Conservation (phyloP, 2,797 vertebrate genomes). For the Benthosema pterotum region DNA sequence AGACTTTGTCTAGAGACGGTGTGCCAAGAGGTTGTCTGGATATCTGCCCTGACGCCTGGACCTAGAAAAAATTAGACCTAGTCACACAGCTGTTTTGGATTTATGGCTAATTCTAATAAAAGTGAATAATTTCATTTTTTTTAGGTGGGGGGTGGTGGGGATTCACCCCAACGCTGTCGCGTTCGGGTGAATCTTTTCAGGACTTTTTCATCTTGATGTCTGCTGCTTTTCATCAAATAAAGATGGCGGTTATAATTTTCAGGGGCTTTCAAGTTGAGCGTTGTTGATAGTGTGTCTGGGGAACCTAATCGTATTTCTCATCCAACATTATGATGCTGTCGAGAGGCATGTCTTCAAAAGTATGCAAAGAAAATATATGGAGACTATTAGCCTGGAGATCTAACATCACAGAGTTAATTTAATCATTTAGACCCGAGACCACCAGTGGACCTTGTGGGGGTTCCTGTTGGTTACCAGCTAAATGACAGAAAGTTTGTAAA, state of each 20-base stretch:
- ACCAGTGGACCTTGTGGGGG: too few species aligned
- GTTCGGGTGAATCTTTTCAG: neutral
- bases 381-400: neutral
- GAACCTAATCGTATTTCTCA: constrained; percentile 45
- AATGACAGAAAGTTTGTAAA: too few species aligned
- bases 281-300: constrained; percentile 21
- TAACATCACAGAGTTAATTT: neutral
- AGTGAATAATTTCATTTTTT: neutral
- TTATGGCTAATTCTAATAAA: constrained; percentile 7
- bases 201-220: constrained; percentile 18
- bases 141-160: neutral
- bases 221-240: constrained; percentile 12
- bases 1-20: neutral
- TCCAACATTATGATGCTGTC: constrained; percentile 33
- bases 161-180: too few species aligned
- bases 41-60: constrained; percentile 1
- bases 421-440: neutral
- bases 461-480: too few species aligned
- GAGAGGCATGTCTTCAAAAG: constrained; percentile 10
- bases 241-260: neutral
- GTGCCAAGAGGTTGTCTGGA: constrained; percentile 15
- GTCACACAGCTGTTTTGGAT: constrained; percentile 8
- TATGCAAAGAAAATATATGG: neutral
- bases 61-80: constrained; percentile 2
- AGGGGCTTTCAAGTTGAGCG: neutral